Evolutionary conservation across 2,113 vertebrate genomes (phyloP).

Genomic region (Conger conger): DNA sequence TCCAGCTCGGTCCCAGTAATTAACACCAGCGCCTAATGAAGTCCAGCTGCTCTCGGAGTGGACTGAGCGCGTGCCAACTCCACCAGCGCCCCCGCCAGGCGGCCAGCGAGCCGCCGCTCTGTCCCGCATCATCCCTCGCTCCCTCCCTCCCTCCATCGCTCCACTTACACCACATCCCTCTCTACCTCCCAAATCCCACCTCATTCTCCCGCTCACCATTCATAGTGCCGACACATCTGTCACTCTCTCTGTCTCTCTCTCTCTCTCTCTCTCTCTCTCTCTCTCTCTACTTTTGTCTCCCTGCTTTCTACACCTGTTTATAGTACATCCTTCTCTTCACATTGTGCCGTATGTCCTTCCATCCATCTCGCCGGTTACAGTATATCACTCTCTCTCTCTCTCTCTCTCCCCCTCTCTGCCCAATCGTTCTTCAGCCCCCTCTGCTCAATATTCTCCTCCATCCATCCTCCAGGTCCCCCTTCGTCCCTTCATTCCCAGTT

Average conservation of each 20-base stretch:
- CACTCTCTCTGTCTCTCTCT: constrained; percentile 12
- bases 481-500: constrained; percentile 13
- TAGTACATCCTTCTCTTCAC: no score
- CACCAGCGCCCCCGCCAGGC: constrained; percentile 57
- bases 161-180: background rate
- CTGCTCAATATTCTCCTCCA: constrained; percentile 27
- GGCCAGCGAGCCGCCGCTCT: constrained; percentile 30
- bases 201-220: background rate
- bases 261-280: constrained; percentile 15
- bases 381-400: no score
- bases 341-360: no score
- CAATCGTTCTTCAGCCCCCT: background rate
- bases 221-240: constrained; percentile 29
- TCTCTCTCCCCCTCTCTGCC: constrained; percentile 5
- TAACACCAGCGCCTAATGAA: constrained; percentile 96
- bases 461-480: background rate
- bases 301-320: background rate
- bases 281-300: background rate
- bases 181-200: background rate
- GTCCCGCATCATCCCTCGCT: background rate
- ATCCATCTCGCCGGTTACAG: no score
- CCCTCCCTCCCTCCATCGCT: constrained; percentile 29
- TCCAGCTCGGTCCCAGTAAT: constrained; percentile 88
- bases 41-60: constrained; percentile 90
- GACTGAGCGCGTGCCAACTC: constrained; percentile 80